phyloP scores from a whole-genome alignment of 1,140 invertebrate species.

The Venturia canescens region DNA sequence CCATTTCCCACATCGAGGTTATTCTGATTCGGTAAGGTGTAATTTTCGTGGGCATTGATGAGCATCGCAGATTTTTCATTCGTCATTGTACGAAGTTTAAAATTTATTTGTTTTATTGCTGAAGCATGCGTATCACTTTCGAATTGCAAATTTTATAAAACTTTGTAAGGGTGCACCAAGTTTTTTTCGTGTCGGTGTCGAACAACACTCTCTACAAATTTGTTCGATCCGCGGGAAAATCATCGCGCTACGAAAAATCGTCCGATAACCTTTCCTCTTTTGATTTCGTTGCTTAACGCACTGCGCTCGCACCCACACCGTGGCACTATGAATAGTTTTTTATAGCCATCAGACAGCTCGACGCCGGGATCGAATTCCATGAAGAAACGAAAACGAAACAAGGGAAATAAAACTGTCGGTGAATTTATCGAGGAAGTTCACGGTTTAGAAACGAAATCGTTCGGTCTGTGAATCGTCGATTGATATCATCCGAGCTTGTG shows the following conservation, averaged over 20 bases:
- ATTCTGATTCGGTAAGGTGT: constrained; percentile 40
- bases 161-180: not conserved
- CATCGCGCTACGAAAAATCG: too few relatives aligned
- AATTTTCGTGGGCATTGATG: constrained; percentile 41
- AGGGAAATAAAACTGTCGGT: not conserved
- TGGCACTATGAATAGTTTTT: too few relatives aligned
- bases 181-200: not conserved
- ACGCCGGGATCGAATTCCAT: not conserved
- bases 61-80: constrained; percentile 43
- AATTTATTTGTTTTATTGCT: constrained; percentile 3
- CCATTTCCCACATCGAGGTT: constrained; percentile 54
- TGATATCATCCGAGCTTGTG: constrained; percentile 7
- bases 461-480: constrained; percentile 24
- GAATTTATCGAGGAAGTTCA: not conserved
- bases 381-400: not conserved
- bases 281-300: too few relatives aligned
- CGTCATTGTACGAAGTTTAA: constrained; percentile 51
- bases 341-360: too few relatives aligned
- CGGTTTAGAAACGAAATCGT: constrained; percentile 22
- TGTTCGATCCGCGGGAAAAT: too few relatives aligned
- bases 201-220: too few relatives aligned
- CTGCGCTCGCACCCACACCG: too few relatives aligned
- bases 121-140: not conserved
- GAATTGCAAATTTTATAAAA: not conserved
- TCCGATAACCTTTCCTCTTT: too few relatives aligned